Evolutionary conservation across 35 echinoderm and acorn worm species (phyloP).

Genomic region (Apostichopus californicus): DNA sequence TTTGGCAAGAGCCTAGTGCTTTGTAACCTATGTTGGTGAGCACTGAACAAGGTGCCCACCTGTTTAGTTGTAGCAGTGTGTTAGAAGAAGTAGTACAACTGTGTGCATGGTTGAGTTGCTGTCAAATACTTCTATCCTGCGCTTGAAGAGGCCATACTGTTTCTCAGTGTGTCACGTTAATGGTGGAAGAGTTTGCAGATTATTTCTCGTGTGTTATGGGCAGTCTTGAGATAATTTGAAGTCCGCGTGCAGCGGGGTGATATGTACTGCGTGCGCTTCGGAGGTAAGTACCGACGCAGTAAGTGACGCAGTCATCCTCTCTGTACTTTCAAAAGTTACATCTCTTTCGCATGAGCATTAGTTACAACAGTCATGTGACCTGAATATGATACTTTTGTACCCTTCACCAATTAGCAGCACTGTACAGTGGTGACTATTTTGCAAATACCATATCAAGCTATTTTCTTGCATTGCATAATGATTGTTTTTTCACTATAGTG

Average conservation of each 20-base stretch:
- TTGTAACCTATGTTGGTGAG: conserved; percentile 1
- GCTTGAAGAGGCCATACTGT: neutral
- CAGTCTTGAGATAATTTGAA: neutral
- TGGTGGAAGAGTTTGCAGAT: neutral
- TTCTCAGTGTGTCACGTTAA: neutral
- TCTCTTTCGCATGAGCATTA: too few relatives aligned
- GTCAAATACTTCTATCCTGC: neutral
- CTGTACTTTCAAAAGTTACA: too few relatives aligned
- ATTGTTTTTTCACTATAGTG: too few relatives aligned
- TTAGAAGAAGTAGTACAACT: neutral
- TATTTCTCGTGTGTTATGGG: neutral
- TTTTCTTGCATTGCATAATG: too few relatives aligned
- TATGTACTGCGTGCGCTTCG: too few relatives aligned
- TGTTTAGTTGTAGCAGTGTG: neutral
- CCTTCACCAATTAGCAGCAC: neutral
- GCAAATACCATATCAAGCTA: neutral
- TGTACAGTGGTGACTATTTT: neutral
- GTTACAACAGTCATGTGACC: too few relatives aligned
- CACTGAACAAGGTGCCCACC: conserved; percentile 14
- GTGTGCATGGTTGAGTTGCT: neutral
- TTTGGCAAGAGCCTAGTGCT: conserved; percentile 6
- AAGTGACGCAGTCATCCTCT: too few relatives aligned
- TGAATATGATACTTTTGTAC: too few relatives aligned
- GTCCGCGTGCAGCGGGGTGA: too few relatives aligned
- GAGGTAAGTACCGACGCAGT: too few relatives aligned